Evolutionary conservation across 2,113 vertebrate genomes (phyloP), one percentile per base, ranked within the genome.

Genomic region (Lota lota): DNA sequence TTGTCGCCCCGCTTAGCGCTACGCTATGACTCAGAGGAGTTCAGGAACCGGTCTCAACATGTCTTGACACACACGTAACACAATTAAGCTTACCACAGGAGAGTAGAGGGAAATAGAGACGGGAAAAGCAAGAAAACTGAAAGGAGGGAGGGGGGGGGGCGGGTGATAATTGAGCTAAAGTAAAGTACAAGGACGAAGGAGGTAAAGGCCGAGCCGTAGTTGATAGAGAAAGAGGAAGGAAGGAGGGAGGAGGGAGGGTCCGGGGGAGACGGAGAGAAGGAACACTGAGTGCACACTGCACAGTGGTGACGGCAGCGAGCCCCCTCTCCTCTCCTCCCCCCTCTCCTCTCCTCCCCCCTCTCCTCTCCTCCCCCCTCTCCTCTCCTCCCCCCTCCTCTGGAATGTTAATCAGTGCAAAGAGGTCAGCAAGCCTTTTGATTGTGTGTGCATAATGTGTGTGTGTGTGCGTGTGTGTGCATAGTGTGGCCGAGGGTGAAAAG

Each of bases 401-500:
- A 56, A 56, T 56, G 53, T 56, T 56, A 56, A 56, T 56, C 53
- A 56, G 53, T 56, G 53, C 14, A 56, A 56, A 56, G 53, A 56
- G 53, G 53, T 56, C 53, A 56, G 53, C 53, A 18, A 5, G 3
- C 53, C 53, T 56, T 56, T 56, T 56, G 53, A n/a, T 16, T 56
- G 53, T 56, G 53, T 53, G 11, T 53, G 50, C 16, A 17, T 53
- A 17, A 18, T 59, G 57, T 61, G 59, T 61, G 58, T 60, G 19
- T 22, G 59, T 61, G 59, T 61, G 59, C 12, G 20, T 59, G 57
- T 21, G 57, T 59, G 57, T n/a, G 11, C 10, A 2, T 56, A 69
- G 65, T 64, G 64, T 68, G 62, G 63, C 64, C 56, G 11, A 36
- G 78, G 86, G 85, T 88, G 73, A 85, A 87, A 84, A 85, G 85